phyloP scores from a whole-genome alignment of 2,888 invertebrate genomes.

The Drosophila gaucha region DNA sequence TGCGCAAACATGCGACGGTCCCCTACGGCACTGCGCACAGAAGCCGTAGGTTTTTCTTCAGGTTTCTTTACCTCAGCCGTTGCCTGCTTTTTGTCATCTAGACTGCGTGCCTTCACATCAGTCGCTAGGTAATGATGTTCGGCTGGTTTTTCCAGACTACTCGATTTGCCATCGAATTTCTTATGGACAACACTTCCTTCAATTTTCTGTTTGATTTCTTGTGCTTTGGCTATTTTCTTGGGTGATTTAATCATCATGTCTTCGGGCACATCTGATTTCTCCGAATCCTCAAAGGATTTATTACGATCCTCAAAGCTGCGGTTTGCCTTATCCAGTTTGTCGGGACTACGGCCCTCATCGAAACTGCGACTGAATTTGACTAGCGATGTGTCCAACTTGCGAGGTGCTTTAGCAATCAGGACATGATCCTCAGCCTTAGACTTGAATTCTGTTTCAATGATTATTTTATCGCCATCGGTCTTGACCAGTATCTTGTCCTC shows the following conservation, averaged over 20 bases:
- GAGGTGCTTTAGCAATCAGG: slow-evolving; percentile 90
- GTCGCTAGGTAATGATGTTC: slow-evolving; percentile 87
- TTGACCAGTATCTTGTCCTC: slow-evolving; percentile 90
- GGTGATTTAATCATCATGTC: slow-evolving; percentile 86
- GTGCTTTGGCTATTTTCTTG: slow-evolving; percentile 87
- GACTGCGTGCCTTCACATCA: slow-evolving; percentile 89
- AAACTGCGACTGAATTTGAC: slow-evolving; percentile 88
- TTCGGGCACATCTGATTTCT: slow-evolving; percentile 86
- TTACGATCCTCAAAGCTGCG: slow-evolving; percentile 88
- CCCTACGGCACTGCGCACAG: slow-evolving; percentile 76
- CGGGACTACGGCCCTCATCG: slow-evolving; percentile 87
- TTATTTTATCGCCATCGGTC: slow-evolving; percentile 89
- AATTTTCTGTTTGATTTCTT: slow-evolving; percentile 88
- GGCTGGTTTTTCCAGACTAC: slow-evolving; percentile 88
- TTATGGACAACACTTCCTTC: slow-evolving; percentile 88
- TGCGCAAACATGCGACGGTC: slow-evolving; percentile 83
- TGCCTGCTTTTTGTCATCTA: slow-evolving; percentile 86
- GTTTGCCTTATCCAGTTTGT: slow-evolving; percentile 87
- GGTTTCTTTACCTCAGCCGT: slow-evolving; percentile 79
- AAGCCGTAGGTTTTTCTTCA: slow-evolving; percentile 83
- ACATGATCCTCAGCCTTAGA: slow-evolving; percentile 91
- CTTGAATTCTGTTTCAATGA: slow-evolving; percentile 90
- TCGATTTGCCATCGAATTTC: slow-evolving; percentile 88
- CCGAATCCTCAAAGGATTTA: slow-evolving; percentile 87
- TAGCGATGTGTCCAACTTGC: slow-evolving; percentile 88